These are phyloP conservation scores for Hemibagrus guttatus DNA, from an alignment of 2,797 vertebrate species.

Conservation along the genomic window DNA sequence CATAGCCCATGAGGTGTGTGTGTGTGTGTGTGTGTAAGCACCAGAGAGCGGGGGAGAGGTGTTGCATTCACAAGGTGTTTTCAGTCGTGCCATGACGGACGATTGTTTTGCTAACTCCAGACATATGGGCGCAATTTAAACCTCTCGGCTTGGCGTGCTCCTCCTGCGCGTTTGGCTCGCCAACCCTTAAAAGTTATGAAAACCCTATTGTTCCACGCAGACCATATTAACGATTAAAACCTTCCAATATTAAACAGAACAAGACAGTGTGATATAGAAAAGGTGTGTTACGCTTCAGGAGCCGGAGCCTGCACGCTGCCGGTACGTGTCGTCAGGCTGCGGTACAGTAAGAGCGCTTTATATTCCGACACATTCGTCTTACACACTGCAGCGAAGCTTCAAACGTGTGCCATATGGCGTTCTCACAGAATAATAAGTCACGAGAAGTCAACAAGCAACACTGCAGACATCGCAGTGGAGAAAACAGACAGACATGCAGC, in stretches of 20 bases:
- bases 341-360: slow-evolving; percentile 1
- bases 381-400: background rate
- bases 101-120: slow-evolving; percentile 24
- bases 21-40: slow-evolving; percentile 1
- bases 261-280: background rate
- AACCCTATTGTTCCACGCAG: slow-evolving; percentile 32
- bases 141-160: slow-evolving; percentile 29
- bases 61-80: slow-evolving; percentile 48
- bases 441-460: background rate
- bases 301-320: background rate
- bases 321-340: background rate
- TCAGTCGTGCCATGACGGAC: slow-evolving; percentile 42
- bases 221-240: background rate
- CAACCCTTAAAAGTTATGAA: slow-evolving; percentile 27
- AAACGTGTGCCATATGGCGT: background rate
- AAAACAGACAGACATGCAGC: background rate
- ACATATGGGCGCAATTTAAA: slow-evolving; percentile 47
- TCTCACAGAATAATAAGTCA: background rate
- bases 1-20: slow-evolving; percentile 1
- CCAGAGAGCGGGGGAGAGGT: slow-evolving; percentile 1
- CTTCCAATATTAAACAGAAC: background rate
- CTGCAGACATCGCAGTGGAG: background rate
- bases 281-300: background rate
- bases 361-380: background rate
- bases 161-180: slow-evolving; percentile 22